Base-by-base conservation (phyloP, 2,797 vertebrate species). In the Amazona finschi region DNA sequence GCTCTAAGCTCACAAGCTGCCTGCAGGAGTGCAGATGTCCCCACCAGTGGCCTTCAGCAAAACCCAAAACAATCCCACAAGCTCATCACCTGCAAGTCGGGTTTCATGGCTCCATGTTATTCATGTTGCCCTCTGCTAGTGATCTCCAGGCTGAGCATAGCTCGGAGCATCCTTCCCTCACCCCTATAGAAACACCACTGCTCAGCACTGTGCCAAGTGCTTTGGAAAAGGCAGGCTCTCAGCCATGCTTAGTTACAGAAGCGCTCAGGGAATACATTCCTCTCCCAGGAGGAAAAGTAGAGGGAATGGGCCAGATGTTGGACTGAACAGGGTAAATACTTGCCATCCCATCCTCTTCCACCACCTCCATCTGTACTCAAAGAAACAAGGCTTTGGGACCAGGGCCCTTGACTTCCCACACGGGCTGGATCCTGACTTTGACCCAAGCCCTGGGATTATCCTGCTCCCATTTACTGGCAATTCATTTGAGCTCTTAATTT, bases 121-220 rank as follows among this genome's bases (percentile, higher is more conserved):
- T 67, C 53, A 6, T 3, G 5, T 15, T 58, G 53, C 31, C 39
- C 38, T 12, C 8, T 38, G 15, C 21, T 18, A 52, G 30, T 49
- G 44, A 6, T 53, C n/a, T 76, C 39, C 38, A 39, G 38, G 39
- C 36, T 67, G 65, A 67, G 36, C 18, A 44, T 18, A 28, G 53
- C 53, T 81, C 74, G 41, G 58, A 76, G 52, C 33, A 84, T 4
- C 5, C 21, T 8, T 21, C 19, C 22, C 58, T 44, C 28, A 19
- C 25, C 16, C 47, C 47, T 21, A 4, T 8, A 30, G 73, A 60
- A 69, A 64, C 44, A 46, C 7, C 52, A 10, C 50, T 33, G 87
- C 69, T 31, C 39, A 0, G 0, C 5, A 8, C 28, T 44, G 50
- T 1, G 1, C 39, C 50, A 31, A n/a, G 27, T 30, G 2, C 30